These are phyloP conservation scores for Bothrops jararaca DNA, from an alignment of 2,113 vertebrate species.

Conservation along the genomic window DNA sequence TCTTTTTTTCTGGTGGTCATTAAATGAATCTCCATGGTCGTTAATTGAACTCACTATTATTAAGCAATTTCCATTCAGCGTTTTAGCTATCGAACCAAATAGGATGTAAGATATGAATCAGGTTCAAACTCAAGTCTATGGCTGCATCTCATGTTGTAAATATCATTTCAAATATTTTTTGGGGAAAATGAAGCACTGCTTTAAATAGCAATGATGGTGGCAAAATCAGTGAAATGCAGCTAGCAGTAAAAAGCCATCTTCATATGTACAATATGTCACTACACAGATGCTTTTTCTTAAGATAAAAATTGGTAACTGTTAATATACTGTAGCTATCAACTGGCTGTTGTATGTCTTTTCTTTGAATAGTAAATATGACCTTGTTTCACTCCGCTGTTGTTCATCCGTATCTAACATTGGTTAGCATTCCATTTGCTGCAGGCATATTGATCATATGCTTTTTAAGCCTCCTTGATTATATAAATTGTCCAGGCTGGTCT, in stretches of 20 bases:
- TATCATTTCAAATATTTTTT: neutral
- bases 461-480: neutral
- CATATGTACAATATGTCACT: neutral
- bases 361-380: neutral
- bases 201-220: too few relatives aligned
- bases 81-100: neutral
- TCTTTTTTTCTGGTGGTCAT: neutral
- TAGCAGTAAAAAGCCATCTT: neutral
- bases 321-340: slow-evolving; percentile 3
- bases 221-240: neutral
- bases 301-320: neutral
- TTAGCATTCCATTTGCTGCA: neutral
- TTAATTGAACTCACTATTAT: neutral
- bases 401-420: slow-evolving; percentile 11
- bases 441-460: neutral
- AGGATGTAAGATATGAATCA: neutral
- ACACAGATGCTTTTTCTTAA: neutral
- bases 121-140: neutral
- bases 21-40: neutral
- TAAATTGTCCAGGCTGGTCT: neutral
- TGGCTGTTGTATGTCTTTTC: slow-evolving; percentile 1
- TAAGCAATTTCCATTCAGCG: neutral
- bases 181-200: neutral
- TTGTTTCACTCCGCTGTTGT: neutral
- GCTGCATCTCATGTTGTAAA: neutral